Evolutionary conservation across 2,797 vertebrate species (phyloP).

Genomic region (Pseudochaenichthys georgianus): DNA sequence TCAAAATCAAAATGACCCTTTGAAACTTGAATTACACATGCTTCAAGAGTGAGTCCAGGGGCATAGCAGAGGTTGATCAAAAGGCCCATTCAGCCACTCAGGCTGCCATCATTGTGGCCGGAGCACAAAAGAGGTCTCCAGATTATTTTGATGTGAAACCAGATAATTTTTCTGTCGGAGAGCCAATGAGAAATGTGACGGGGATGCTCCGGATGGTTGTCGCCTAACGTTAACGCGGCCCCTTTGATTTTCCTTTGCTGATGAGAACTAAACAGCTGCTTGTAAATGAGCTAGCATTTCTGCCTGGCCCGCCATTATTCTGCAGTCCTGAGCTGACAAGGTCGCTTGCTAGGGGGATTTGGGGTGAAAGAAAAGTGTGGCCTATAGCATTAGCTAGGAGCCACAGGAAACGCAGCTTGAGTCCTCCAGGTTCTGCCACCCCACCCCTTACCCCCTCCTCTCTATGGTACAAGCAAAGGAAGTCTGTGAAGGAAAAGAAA

Average conservation of each 20-base stretch:
- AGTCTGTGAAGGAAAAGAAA: conserved; percentile 84
- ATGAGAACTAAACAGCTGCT: conserved; percentile 93
- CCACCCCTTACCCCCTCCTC: conserved; percentile 60
- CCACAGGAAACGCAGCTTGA: conserved; percentile 89
- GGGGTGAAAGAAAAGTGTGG: conserved; percentile 85
- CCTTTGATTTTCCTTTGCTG: conserved; percentile 88
- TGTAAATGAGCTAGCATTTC: conserved; percentile 92
- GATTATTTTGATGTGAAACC: conserved; percentile 85
- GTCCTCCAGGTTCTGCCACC: conserved; percentile 71
- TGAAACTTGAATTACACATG: conserved; percentile 69
- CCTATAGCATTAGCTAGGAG: conserved; percentile 87
- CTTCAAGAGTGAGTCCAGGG: conserved; percentile 65
- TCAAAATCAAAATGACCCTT: conserved; percentile 69
- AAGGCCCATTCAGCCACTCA: conserved; percentile 78
- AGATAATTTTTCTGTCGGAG: conserved; percentile 83
- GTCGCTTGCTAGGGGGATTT: conserved; percentile 93
- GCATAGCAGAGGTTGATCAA: conserved; percentile 69
- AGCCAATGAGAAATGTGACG: conserved; percentile 71
- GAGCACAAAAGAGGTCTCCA: conserved; percentile 74
- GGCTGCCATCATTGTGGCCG: conserved; percentile 72
- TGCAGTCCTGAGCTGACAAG: conserved; percentile 88
- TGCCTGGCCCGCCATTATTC: conserved; percentile 87
- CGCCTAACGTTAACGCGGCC: conserved; percentile 86
- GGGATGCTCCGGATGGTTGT: conserved; percentile 89
- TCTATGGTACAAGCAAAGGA: conserved; percentile 80